These are phyloP conservation scores for Psammodynastes pulverulentus DNA, from an alignment of 2,113 vertebrate genomes.

Conservation along the genomic window DNA sequence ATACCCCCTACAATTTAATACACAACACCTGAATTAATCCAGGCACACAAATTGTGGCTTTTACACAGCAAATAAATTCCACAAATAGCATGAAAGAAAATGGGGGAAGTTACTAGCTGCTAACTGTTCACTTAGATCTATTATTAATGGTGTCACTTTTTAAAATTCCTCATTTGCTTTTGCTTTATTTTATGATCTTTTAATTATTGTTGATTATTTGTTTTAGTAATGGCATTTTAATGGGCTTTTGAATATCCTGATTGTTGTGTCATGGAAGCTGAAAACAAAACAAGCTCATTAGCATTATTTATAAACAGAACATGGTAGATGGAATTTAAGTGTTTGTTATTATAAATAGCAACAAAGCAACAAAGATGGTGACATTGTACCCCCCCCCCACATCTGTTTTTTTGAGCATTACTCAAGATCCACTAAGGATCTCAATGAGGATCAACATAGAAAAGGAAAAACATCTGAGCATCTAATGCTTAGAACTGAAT, in stretches of 20 bases:
- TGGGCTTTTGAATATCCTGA: constrained; percentile 52
- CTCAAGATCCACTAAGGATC: background rate
- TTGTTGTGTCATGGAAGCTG: constrained; percentile 48
- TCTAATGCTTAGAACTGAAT: constrained; percentile 41
- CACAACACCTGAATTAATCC: background rate
- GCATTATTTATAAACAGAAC: constrained; percentile 52
- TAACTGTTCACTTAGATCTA: constrained; percentile 46
- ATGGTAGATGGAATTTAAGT: constrained; percentile 18
- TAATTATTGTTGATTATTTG: constrained; percentile 58
- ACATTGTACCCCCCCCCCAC: constrained; percentile 9
- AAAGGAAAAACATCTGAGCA: constrained; percentile 37
- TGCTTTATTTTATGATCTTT: constrained; percentile 60
- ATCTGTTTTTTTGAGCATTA: constrained; percentile 18
- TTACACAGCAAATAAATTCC: background rate
- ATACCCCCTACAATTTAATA: background rate
- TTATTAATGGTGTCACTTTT: constrained; percentile 55
- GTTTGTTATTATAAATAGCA: constrained; percentile 18
- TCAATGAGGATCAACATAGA: constrained; percentile 3
- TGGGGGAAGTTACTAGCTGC: constrained; percentile 31
- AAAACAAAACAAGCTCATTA: constrained; percentile 63
- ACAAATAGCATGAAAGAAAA: constrained; percentile 1
- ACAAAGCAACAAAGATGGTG: background rate
- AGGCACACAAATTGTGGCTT: background rate
- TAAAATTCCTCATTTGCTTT: constrained; percentile 49
- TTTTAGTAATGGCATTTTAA: constrained; percentile 66